Evolutionary conservation across 2,797 vertebrate genomes (phyloP), one percentile per base, ranked within the genome.

Genomic region (Apogon talboti): DNA sequence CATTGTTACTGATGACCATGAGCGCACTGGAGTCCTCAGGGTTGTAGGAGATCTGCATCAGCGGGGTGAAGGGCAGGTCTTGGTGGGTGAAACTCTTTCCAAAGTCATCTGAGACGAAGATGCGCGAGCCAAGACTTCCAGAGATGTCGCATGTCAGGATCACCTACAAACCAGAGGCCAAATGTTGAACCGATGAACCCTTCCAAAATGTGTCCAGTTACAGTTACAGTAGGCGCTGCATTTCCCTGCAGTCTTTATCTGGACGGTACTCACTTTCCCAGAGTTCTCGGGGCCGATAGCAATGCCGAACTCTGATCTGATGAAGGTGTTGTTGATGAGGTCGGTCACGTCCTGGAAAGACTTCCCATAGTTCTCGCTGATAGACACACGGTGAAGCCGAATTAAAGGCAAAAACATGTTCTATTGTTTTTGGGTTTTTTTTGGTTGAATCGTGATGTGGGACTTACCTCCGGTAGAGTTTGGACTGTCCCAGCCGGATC

Each of bases 311-410:
- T 97, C 96, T 2, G 96, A 95, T 51, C 92, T 92, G 90, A 99
- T 97, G 85, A 97, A 98, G 50, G 96, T 98, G 88, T 95, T 95
- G 83, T 97, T 96, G 88, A 98, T 97, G 48, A 97, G 94, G 8
- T 51, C 45, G 18, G 96, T 97, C 78, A 98, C 94, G 56, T 98
- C 97, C 69, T 91, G 62, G 73, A 98, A 98, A 0, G 92, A 92
- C 83, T 98, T 98, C 42, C 97, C 97, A 2, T 98, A 98, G 86
- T 99, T 91, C 84, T 98, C 95, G 28, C 97, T 98, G 71, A 40
- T 14, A 79, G 42, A 86, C n/a, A 79, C 59, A 40, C 9, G 6
- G 37, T 40, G 13, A 14, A 53, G 38, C 6, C 52, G 65, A 76
- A 73, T 74, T 30, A 60, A 24, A 75, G 49, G 78, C 15, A 71